Conservation (phyloP, 2,113 vertebrate genomes). For the Nerophis lumbriciformis region DNA sequence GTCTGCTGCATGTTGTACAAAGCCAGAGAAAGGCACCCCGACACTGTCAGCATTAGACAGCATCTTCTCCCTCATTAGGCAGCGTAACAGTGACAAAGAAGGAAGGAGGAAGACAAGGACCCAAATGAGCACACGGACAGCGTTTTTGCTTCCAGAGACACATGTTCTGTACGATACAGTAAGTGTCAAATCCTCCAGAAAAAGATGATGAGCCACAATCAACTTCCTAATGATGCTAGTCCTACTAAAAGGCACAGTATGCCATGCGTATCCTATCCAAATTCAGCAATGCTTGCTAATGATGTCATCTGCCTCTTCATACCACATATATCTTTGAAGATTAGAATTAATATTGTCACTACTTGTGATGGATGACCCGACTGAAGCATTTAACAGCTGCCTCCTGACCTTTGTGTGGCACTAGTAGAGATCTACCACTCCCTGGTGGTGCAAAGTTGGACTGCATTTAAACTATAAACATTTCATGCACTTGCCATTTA, state of each 20-base stretch:
- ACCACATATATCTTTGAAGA: neutral
- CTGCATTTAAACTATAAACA: constrained; percentile 7
- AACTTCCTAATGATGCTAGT: constrained; percentile 35
- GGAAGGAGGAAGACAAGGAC: constrained; percentile 6
- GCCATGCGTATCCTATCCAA: neutral
- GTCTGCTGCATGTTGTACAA: constrained; percentile 2
- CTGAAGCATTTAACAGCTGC: neutral
- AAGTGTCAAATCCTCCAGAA: constrained; percentile 33
- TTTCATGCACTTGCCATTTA: no score
- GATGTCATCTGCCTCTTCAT: neutral
- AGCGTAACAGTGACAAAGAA: constrained; percentile 27
- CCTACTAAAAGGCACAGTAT: neutral
- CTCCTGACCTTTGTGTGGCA: neutral
- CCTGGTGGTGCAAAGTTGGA: constrained; percentile 33
- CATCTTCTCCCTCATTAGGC: constrained; percentile 18
- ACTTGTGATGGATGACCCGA: neutral
- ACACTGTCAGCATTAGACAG: constrained; percentile 17
- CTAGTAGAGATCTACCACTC: constrained; percentile 31
- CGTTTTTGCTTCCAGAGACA: constrained; percentile 13
- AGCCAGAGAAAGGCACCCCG: constrained; percentile 14
- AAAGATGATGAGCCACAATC: constrained; percentile 36
- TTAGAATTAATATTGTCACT: constrained; percentile 7
- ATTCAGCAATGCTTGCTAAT: neutral
- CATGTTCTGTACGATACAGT: constrained; percentile 25
- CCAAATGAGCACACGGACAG: constrained; percentile 23